Evolutionary conservation across 2,888 invertebrate genomes (phyloP).

Genomic region (Leistus spinibarbis): DNA sequence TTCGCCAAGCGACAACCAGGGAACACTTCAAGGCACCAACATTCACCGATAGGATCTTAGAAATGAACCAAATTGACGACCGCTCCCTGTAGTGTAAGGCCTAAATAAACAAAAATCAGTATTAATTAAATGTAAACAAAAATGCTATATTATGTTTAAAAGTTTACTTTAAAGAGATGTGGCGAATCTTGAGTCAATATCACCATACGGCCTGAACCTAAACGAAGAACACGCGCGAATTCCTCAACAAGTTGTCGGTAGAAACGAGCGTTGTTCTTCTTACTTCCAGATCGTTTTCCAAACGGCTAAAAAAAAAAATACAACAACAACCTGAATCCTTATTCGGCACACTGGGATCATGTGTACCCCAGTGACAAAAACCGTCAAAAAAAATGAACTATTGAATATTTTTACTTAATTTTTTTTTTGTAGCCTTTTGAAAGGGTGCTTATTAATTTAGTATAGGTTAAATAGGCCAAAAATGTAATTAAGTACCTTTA

Average conservation of each 20-base stretch:
- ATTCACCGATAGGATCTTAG: neutral
- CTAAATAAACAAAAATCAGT: constrained; percentile 7
- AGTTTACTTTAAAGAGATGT: constrained; percentile 5
- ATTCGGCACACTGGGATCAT: too few relatives aligned
- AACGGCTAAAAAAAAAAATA: too few relatives aligned
- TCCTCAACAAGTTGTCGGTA: constrained; percentile 60
- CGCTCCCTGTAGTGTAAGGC: constrained; percentile 7
- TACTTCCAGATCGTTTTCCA: constrained; percentile 62
- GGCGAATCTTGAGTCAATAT: constrained; percentile 58
- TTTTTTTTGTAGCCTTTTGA: too few relatives aligned
- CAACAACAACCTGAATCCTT: too few relatives aligned
- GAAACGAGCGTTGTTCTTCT: constrained; percentile 58
- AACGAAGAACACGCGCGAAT: constrained; percentile 58
- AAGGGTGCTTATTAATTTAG: too few relatives aligned
- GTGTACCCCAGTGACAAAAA: too few relatives aligned
- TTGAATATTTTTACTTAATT: too few relatives aligned
- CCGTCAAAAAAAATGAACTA: too few relatives aligned
- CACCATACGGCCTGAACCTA: constrained; percentile 59
- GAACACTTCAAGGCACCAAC: constrained; percentile 26
- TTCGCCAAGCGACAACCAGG: constrained; percentile 2
- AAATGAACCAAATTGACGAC: neutral
- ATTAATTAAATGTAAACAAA: neutral
- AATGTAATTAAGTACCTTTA: too few relatives aligned
- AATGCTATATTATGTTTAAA: neutral
- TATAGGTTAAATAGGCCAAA: too few relatives aligned